Evolutionary conservation across 2,113 vertebrate species (phyloP), one percentile per base, ranked within the genome.

Genomic region (Mormoops blainvillei): DNA sequence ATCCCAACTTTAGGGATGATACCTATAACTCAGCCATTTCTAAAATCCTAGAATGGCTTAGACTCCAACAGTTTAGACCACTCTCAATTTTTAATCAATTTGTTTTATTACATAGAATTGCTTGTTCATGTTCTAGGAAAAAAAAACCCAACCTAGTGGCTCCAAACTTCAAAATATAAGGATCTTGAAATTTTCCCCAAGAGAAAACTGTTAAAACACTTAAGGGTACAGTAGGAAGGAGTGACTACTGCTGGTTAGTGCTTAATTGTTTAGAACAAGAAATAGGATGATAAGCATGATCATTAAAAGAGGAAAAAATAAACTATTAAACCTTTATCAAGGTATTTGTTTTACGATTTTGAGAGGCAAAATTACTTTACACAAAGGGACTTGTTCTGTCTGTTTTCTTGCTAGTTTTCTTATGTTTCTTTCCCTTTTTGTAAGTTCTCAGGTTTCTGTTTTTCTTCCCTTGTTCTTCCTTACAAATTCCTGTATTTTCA

Each of bases 161-260:
- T 95, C 36, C 36, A 87, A 24, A 95, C 65, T 71, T 93, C 22
- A 73, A 88, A 43, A 63, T 54, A 71, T 2, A 38, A 82, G 14
- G 19, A 54, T 87, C 54, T 61, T 68, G 50, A 91, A 90, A 80
- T 87, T 94, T 81, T 90, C 63, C 16, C 38, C 56, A 92, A 56
- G 81, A 92, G 87, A 74, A 91, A 82, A 48, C 31, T 77, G 56
- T 97, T 54, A 92, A 90, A 89, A 91, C 48, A 67, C 26, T 54
- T 9, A 83, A 84, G 38, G 4, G 36, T 78, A 58, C 14, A 76
- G 20, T 33, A 70, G 45, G 43, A 43, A 52, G n/a, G 71, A 84
- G 6, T 7, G 9, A 43, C 41, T 73, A 74, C 76, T 58, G 4
- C 4, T 76, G 5, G 19, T 45, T 38, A 86, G 4, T 88, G 9